Conservation (phyloP, 2,113 vertebrate species). For the Prolemur simus region DNA sequence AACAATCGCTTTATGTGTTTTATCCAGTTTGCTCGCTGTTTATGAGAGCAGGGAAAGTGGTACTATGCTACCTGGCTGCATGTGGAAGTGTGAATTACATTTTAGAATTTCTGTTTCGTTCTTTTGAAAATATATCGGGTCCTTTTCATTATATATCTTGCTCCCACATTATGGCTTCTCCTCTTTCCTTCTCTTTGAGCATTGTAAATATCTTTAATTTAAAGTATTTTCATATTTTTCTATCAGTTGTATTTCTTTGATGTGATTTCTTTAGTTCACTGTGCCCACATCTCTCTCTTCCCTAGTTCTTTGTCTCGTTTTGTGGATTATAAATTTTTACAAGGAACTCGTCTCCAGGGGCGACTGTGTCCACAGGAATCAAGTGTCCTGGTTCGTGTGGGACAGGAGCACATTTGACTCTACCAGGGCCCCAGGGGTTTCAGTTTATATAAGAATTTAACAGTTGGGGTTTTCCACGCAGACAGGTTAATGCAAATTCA, state of each 20-base stretch:
- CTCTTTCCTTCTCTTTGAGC: not conserved
- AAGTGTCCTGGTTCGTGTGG: not conserved
- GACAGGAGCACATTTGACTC: not conserved
- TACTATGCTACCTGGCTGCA: not conserved
- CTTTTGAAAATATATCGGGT: not conserved
- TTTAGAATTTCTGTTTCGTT: conserved; percentile 2
- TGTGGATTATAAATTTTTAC: not conserved
- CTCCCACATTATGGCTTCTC: not conserved
- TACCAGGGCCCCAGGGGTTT: not conserved
- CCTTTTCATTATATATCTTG: not conserved
- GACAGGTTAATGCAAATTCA: conserved; percentile 62
- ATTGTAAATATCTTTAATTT: not conserved
- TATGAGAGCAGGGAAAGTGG: not conserved
- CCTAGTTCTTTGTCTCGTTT: not conserved
- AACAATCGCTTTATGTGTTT: not conserved
- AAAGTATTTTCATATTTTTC: not conserved
- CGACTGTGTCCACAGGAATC: not conserved
- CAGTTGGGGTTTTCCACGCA: conserved; percentile 36
- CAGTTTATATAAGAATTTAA: not conserved
- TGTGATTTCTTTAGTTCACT: not conserved
- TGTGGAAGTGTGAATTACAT: not conserved
- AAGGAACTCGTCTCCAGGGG: not conserved
- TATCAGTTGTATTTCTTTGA: not conserved
- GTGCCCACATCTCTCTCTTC: too few relatives aligned
- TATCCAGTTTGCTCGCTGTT: not conserved